Evolutionary conservation across 2,797 vertebrate genomes (phyloP).

Genomic region (Poecilia velifera): DNA sequence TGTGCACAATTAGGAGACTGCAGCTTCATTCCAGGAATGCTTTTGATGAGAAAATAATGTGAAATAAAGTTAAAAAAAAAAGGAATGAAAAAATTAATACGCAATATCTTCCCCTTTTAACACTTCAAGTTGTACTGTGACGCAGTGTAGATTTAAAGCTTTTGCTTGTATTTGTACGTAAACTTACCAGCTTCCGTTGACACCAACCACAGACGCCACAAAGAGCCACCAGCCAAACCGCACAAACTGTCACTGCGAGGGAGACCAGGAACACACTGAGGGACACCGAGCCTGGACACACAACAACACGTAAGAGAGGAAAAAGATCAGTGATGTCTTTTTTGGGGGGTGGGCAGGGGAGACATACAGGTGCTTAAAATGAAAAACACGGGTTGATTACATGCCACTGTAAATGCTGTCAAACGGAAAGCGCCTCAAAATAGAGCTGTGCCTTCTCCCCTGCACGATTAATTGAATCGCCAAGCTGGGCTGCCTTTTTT

Average conservation of each 20-base stretch:
- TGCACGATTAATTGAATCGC: conserved; percentile 60
- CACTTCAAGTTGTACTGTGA: conserved; percentile 32
- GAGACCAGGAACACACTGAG: conserved; percentile 97
- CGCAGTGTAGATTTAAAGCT: neutral
- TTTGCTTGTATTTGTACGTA: conserved; percentile 33
- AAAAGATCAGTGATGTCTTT: conserved; percentile 26
- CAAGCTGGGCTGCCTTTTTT: conserved; percentile 44
- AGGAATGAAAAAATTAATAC: no score
- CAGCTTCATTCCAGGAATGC: no score
- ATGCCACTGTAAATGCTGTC: conserved; percentile 34
- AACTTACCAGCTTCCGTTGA: conserved; percentile 98
- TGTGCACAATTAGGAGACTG: no score
- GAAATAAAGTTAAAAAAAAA: no score
- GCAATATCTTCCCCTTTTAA: neutral
- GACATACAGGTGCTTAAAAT: conserved; percentile 22
- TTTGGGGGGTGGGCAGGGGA: neutral
- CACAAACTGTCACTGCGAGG: conserved; percentile 95
- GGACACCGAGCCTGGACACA: conserved; percentile 87
- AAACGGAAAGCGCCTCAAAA: conserved; percentile 18
- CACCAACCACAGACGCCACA: conserved; percentile 99
- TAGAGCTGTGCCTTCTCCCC: conserved; percentile 20
- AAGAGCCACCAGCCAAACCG: conserved; percentile 95
- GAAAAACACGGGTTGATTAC: conserved; percentile 27
- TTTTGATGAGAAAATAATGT: no score
- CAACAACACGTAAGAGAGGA: conserved; percentile 52